Base-by-base conservation (phyloP, 1,140 invertebrate species). In the Eciton burchellii region DNA sequence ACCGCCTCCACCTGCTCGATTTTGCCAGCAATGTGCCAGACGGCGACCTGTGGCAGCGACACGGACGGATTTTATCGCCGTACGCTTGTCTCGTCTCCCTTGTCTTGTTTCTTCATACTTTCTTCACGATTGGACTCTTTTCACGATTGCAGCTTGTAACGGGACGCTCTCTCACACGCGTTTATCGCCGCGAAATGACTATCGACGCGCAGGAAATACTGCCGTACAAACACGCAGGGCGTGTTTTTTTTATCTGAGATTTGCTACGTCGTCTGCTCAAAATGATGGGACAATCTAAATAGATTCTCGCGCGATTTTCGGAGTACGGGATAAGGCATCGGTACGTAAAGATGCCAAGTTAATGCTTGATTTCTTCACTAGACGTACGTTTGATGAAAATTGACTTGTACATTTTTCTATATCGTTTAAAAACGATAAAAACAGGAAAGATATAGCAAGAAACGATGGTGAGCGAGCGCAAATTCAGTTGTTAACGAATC, bases 1-100 rank as follows among this genome's bases (percentile, higher is more conserved):
- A 95, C 93, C 47, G 93, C 94, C 82, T 97, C 96, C 0, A 96
- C 93, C 83, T 95, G 94, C 84, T 96, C 95, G 60, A 97, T 94
- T 88, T 96, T 96, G 68, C 96, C 95, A 6, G 94, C 95, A 49
- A 97, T 94, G 90, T 97, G 96, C 97, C 97, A 97, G 21, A 97
- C 83, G 26, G 96, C 93, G 19, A 97, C 92, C 94, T 96, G 41
- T 19, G 52, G 21, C 12, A 71, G 71, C 35, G 35, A 16, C 68
- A 56, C 49, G 16, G 41, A 29, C 56, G 41, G 21, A 57, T 79
- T 70, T 79, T 56, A 79, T 47, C 72, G 57, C 45, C 52, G 9
- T 43, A 12, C 45, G 2, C 24, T 29, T 21, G 11, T 49, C 8
- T 14, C 3, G 5, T 6, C 41, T 12, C 26, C 26, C 57, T 21